These are phyloP conservation scores for Etheostoma perlongum DNA, from an alignment of 2,797 vertebrate genomes.

Conservation along the genomic window DNA sequence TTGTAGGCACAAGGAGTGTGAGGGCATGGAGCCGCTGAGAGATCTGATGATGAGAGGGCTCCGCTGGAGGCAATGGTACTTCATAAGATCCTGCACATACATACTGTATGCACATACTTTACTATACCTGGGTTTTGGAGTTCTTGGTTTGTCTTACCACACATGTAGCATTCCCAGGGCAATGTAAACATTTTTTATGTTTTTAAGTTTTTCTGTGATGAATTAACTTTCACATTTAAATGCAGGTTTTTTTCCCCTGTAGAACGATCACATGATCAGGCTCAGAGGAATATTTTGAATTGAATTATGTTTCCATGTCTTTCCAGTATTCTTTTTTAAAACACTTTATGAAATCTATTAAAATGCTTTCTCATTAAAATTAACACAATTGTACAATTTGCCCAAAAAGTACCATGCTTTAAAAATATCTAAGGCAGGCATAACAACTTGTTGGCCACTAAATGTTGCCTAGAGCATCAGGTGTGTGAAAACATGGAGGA, in stretches of 20 bases:
- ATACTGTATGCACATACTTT: background rate
- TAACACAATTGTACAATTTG: background rate
- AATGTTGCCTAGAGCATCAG: no score
- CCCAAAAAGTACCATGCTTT: background rate
- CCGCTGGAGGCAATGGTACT: constrained; percentile 1
- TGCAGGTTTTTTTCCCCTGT: background rate
- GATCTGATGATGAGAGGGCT: constrained; percentile 34
- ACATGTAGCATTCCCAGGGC: background rate
- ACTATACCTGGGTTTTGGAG: background rate
- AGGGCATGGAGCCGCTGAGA: constrained; percentile 38
- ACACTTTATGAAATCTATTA: background rate
- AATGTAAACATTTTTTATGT: background rate
- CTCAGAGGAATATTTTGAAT: background rate
- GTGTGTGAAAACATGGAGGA: no score
- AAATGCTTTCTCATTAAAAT: background rate
- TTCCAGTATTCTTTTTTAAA: background rate
- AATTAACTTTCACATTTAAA: background rate
- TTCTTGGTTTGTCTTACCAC: background rate
- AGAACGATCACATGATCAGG: background rate
- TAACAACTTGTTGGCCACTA: no score
- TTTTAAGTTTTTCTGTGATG: background rate
- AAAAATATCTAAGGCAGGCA: background rate
- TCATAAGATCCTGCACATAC: constrained; percentile 14
- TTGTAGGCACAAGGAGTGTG: constrained; percentile 31
- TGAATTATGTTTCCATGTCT: background rate